A percentile compares a stretch with the other conserved stretches of the same genome.
These are phyloP conservation scores for Pemphigus obesinymphae DNA, from an alignment of 1,140 invertebrate species.

Conservation along the genomic window DNA sequence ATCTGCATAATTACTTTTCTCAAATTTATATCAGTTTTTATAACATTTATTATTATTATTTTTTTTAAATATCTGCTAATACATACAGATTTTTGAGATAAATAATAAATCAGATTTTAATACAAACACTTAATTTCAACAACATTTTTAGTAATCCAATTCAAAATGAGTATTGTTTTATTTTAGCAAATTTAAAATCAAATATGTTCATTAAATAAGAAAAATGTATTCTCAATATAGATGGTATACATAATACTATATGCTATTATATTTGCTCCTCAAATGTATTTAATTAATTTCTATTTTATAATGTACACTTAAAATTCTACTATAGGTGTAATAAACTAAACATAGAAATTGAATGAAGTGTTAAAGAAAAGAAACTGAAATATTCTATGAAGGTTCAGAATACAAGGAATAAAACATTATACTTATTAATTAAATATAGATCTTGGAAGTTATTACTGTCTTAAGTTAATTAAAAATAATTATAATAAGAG, in stretches of 20 bases:
- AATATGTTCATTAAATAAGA: not conserved
- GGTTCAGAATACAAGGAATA: not conserved
- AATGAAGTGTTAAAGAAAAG: constrained; percentile 15
- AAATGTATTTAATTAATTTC: constrained; percentile 4
- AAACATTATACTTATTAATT: not conserved
- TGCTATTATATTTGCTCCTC: not conserved
- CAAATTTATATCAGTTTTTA: not conserved
- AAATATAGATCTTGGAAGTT: not conserved
- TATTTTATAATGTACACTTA: constrained; percentile 18
- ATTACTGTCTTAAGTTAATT: not conserved
- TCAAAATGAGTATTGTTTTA: not conserved
- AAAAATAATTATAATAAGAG: not conserved
- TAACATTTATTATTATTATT: not conserved
- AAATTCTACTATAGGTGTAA: constrained; percentile 13
- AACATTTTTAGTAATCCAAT: not conserved
- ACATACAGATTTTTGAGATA: not conserved
- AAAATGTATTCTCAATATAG: constrained; percentile 3
- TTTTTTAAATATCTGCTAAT: too few relatives aligned
- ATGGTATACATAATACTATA: constrained; percentile 1
- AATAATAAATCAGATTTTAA: not conserved
- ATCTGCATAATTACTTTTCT: not conserved
- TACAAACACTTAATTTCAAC: not conserved
- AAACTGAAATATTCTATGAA: constrained; percentile 4
- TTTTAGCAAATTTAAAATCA: not conserved
- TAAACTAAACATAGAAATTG: constrained; percentile 1